phyloP scores from a whole-genome alignment of 2,113 vertebrate genomes.

The Rousettus leschenaultii region DNA sequence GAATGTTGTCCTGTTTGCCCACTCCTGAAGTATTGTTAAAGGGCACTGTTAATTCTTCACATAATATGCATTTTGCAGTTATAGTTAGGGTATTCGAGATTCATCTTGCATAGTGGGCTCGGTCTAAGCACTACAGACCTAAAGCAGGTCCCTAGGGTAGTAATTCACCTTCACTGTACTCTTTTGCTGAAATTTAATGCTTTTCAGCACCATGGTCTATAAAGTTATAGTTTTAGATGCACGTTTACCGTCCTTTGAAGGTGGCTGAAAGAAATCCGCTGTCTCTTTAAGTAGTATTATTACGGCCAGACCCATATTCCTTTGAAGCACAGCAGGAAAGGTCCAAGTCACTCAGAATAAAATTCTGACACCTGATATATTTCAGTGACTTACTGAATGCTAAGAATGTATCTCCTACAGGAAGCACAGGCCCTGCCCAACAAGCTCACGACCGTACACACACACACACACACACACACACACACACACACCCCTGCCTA shows the following conservation, averaged over 20 bases:
- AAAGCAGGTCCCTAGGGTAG: not conserved
- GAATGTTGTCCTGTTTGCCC: not conserved
- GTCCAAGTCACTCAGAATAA: constrained; percentile 5
- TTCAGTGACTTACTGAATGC: not conserved
- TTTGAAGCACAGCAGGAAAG: not conserved
- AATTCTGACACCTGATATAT: not conserved
- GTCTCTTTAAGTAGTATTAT: not conserved
- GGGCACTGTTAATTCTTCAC: not conserved
- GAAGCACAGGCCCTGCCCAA: not conserved
- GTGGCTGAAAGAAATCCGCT: not conserved
- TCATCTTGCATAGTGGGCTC: not conserved
- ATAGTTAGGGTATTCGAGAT: not conserved
- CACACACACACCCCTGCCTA: not conserved
- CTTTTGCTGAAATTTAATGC: not conserved
- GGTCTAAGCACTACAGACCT: not conserved
- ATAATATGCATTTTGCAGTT: not conserved
- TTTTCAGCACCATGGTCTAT: not conserved
- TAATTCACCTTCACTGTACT: not conserved
- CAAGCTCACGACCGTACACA: not conserved
- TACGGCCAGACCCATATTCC: not conserved
- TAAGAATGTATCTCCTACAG: not conserved
- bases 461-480: not conserved
- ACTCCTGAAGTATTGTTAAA: not conserved
- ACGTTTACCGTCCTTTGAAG: not conserved
- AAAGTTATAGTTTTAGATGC: not conserved